phyloP scores from a whole-genome alignment of 2,797 vertebrate species.

The Vultur gryphus region DNA sequence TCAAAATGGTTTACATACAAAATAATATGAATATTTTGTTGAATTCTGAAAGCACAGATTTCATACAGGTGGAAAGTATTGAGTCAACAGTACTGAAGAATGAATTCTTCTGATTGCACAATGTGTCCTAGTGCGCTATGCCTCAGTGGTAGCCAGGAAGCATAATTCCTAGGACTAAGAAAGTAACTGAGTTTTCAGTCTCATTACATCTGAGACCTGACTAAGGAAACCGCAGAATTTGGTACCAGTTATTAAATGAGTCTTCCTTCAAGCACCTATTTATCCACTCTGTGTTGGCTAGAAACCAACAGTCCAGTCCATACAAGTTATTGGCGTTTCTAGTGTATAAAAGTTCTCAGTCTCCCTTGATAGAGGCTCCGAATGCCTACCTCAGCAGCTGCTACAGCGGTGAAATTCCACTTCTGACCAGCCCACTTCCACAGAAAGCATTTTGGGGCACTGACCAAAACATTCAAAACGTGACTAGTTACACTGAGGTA shows the following conservation, averaged over 20 bases:
- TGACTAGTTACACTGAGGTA: background rate
- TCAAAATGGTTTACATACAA: background rate
- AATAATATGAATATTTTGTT: background rate
- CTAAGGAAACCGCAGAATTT: background rate
- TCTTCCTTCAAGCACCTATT: background rate
- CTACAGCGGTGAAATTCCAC: background rate
- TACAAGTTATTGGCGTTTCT: background rate
- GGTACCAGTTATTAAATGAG: background rate
- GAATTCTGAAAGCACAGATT: background rate
- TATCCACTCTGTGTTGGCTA: background rate
- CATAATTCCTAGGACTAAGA: background rate
- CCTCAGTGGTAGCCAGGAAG: background rate
- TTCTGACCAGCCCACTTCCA: background rate
- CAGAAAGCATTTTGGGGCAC: background rate
- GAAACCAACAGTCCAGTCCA: background rate
- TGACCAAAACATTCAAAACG: background rate
- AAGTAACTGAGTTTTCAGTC: background rate
- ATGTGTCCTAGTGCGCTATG: background rate
- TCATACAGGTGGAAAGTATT: background rate
- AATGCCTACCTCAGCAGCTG: background rate
- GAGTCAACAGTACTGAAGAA: background rate
- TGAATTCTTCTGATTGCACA: background rate
- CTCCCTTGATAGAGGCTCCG: fast-evolving
- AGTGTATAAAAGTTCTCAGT: background rate
- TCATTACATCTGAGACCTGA: background rate